Base-by-base conservation (phyloP, 2,888 invertebrate genomes). In the Eristalis tenax region DNA sequence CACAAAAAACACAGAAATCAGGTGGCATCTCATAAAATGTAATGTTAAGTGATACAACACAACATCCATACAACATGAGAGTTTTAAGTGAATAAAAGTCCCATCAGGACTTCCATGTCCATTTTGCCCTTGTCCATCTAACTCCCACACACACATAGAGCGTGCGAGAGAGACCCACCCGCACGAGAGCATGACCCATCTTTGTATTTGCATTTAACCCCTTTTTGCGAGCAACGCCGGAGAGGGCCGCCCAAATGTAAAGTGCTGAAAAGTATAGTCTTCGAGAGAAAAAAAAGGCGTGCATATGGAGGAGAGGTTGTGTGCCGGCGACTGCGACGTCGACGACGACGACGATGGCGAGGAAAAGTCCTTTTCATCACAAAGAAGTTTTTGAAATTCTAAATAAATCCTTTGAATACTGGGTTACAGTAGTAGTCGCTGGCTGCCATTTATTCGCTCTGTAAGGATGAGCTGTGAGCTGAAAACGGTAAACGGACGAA, bases 351-450 rank as follows among this genome's bases (percentile, higher is more conserved):
- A 59, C 26, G 26, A 23, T 18, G 87, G 83, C 79, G 80, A 87
- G 66, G 83, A 83, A 43, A 80, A 87, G 79, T 83, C 83, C 87
- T 80, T 86, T 87, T 87, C 87, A 87, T 87, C 83, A 83, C 87
- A 83, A 87, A 87, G 87, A 83, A 87, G 87, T 87, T 87, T 87
- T 87, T 87, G 77, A 83, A 87, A 83, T 87, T 87, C 87, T 83
- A 87, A 87, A 87, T 87, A 87, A 87, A 87, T 87, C 87, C 87
- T 83, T 83, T 83, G 87, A 80, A 83, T 83, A 73, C 80, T 83
- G 87, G 79, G 83, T 80, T 87, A 83, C 76, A 83, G 61, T 61
- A 83, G 74, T 71, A 84, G 71, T 23, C 69, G 74, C 38, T 71
- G 65, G 65, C 43, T 61, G 66, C 65, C 50, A 50, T 50, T 50